Conservation (phyloP, 2,888 invertebrate genomes). For the Lordiphosa andalusiaca region DNA sequence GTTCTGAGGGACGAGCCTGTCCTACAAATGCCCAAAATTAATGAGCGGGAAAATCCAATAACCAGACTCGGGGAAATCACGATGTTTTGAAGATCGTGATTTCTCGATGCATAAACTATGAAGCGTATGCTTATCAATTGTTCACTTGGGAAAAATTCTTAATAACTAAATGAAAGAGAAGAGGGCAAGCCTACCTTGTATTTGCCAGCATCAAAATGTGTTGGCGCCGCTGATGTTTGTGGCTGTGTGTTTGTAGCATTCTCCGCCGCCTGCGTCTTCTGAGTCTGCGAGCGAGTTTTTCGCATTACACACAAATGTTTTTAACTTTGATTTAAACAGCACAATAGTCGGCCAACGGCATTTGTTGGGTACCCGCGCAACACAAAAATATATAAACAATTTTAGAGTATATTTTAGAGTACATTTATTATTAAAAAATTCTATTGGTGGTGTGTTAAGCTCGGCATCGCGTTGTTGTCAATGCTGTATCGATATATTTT, state of each 20-base stretch:
- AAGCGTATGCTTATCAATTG: constrained; percentile 45
- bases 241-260: constrained; percentile 59
- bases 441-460: no score
- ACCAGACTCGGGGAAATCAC: no score
- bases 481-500: no score
- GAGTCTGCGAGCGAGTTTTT: constrained; percentile 80
- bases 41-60: no score
- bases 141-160: constrained; percentile 4
- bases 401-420: constrained; percentile 26
- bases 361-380: constrained; percentile 15
- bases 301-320: constrained; percentile 69
- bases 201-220: constrained; percentile 57
- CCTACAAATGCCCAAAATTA: no score
- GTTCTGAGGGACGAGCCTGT: no score
- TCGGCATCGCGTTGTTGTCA: no score
- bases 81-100: no score
- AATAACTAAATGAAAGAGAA: constrained; percentile 18
- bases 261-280: constrained; percentile 69
- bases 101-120: no score
- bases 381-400: constrained; percentile 24
- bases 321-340: constrained; percentile 28
- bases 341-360: constrained; percentile 36
- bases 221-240: constrained; percentile 40
- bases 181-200: constrained; percentile 44
- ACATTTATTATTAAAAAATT: no score